Conservation (phyloP, 1,140 invertebrate genomes). For the Frieseomelitta varia region DNA sequence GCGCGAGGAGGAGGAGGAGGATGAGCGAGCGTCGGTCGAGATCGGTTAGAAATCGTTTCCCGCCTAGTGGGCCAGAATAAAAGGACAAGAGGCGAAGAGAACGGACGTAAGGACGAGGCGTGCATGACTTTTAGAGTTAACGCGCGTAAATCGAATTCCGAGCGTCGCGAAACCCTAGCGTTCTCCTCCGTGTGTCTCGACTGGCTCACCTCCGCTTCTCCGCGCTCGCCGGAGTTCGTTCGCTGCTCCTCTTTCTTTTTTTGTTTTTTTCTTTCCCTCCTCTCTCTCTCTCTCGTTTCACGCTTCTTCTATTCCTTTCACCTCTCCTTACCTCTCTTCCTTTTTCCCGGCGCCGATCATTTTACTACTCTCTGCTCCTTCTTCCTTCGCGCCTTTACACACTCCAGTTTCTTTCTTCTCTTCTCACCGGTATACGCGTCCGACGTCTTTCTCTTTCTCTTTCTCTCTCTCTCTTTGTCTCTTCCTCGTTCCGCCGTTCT, state of each 20-base stretch:
- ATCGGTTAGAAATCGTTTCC: conserved; percentile 3
- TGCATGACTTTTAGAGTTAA: conserved; percentile 39
- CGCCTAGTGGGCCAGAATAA: neutral
- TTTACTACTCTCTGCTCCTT: conserved; percentile 20
- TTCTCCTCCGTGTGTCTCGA: neutral
- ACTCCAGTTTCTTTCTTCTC: conserved; percentile 12
- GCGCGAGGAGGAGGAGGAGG: neutral
- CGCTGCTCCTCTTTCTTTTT: neutral
- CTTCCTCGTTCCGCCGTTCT: neutral
- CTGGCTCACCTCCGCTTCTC: conserved; percentile 12
- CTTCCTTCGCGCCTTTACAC: conserved; percentile 36
- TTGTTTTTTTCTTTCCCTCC: too few species aligned
- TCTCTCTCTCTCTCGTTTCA: neutral
- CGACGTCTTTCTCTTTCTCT: neutral
- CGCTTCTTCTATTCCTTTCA: conserved; percentile 11
- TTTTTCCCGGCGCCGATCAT: neutral
- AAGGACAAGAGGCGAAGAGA: neutral
- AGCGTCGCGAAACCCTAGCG: conserved; percentile 32
- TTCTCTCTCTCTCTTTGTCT: neutral
- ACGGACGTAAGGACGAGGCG: neutral
- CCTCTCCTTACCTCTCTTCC: neutral
- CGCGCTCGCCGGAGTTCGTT: neutral
- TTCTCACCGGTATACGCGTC: neutral
- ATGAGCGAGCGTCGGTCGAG: neutral
- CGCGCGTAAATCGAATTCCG: conserved; percentile 62